A percentile compares a stretch with the other conserved stretches of the same genome.
These are phyloP conservation scores for Plotosus lineatus DNA, from an alignment of 2,113 vertebrate species.

Conservation along the genomic window DNA sequence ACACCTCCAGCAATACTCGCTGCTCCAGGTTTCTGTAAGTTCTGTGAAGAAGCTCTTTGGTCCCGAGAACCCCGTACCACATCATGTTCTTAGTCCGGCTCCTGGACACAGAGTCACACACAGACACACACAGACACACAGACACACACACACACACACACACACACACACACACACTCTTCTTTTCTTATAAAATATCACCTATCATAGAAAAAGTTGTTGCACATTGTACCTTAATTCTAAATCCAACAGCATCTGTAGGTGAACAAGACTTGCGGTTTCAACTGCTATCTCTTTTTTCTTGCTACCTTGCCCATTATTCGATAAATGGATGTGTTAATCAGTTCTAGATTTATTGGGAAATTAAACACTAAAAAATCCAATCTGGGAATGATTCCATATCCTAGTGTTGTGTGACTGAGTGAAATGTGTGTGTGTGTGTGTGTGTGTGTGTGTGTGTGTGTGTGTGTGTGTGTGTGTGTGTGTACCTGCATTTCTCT, in stretches of 20 bases:
- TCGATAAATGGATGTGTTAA: no score
- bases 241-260: background rate
- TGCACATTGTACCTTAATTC: background rate
- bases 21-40: constrained; percentile 98
- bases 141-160: background rate
- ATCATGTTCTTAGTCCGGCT: constrained; percentile 99
- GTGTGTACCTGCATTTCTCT: constrained; percentile 90
- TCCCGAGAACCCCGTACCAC: constrained; percentile 98
- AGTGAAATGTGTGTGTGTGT: background rate
- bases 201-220: background rate
- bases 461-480: background rate
- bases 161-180: background rate
- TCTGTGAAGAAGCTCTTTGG: constrained; percentile 92
- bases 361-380: background rate
- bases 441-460: background rate
- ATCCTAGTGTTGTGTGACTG: constrained; percentile 39
- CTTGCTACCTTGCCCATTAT: background rate
- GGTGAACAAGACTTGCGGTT: background rate
- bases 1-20: constrained; percentile 94
- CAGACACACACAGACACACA: constrained; percentile 12
- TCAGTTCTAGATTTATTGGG: no score
- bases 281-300: background rate
- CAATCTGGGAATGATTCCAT: background rate
- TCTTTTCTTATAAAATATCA: no score
- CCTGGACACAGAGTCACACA: constrained; percentile 63